phyloP scores from a whole-genome alignment of 2,797 vertebrate genomes.

The Ataeniobius toweri region DNA sequence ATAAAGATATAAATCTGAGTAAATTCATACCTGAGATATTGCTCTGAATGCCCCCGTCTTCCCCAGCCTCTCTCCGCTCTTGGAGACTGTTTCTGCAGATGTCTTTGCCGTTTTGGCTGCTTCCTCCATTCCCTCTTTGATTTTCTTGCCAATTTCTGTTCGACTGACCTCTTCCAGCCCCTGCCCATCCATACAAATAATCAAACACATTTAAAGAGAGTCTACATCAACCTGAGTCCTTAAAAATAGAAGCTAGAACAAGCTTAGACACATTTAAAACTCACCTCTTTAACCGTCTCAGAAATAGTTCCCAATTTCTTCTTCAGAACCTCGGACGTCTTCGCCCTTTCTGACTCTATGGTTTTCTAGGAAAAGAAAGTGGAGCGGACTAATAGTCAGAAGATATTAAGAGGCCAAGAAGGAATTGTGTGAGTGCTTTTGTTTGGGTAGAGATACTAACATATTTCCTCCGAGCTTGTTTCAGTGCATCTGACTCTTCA shows the following conservation, averaged over 20 bases:
- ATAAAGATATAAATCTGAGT: not conserved
- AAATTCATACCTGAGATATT: constrained; percentile 87
- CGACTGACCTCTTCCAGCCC: constrained; percentile 91
- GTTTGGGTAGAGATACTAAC: constrained; percentile 73
- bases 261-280: not conserved
- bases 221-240: not conserved
- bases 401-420: not conserved
- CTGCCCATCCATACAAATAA: constrained; percentile 69
- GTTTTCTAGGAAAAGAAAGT: constrained; percentile 82
- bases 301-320: constrained; percentile 90
- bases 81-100: constrained; percentile 89
- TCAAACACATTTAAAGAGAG: not conserved
- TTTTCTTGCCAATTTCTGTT: constrained; percentile 92
- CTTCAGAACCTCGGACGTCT: constrained; percentile 90
- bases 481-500: constrained; percentile 92
- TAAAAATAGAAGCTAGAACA: not conserved
- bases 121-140: constrained; percentile 93
- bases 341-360: constrained; percentile 94
- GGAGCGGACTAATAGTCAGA: not conserved
- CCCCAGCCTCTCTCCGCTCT: constrained; percentile 91
- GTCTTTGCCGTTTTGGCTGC: constrained; percentile 93
- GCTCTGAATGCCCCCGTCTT: constrained; percentile 91
- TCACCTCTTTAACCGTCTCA: constrained; percentile 91
- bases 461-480: constrained; percentile 94
- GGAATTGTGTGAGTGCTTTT: not conserved